These are phyloP conservation scores for Sesamia nonagrioides DNA, from an alignment of 1,140 invertebrate species.

Conservation along the genomic window DNA sequence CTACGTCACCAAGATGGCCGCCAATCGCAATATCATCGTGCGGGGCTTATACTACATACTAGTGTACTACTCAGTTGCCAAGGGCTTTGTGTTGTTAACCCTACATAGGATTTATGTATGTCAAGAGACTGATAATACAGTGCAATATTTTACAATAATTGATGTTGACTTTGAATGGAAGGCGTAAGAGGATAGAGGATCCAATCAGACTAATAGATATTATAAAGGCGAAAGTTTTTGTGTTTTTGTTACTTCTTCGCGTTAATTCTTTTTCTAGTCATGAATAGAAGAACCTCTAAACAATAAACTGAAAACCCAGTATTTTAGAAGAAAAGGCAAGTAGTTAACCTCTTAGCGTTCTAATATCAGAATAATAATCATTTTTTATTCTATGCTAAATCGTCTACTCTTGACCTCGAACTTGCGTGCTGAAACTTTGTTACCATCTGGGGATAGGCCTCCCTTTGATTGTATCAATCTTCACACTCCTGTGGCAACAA, in stretches of 20 bases:
- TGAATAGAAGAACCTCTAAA: neutral
- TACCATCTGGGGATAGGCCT: too few species aligned
- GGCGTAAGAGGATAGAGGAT: neutral
- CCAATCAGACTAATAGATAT: too few species aligned
- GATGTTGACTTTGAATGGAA: slow-evolving; percentile 9
- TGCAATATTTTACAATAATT: slow-evolving; percentile 31
- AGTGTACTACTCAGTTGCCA: slow-evolving; percentile 27
- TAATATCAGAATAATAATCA: neutral
- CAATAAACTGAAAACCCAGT: neutral
- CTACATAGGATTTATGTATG: slow-evolving; percentile 36
- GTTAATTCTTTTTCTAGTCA: too few species aligned
- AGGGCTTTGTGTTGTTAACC: slow-evolving; percentile 41
- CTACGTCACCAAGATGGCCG: too few species aligned
- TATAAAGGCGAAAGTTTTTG: too few species aligned
- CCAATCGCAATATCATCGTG: too few species aligned
- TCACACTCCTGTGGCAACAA: too few species aligned
- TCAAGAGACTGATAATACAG: slow-evolving; percentile 41
- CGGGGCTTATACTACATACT: slow-evolving; percentile 19
- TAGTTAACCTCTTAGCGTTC: neutral
- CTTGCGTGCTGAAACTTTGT: too few species aligned
- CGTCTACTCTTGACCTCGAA: too few species aligned
- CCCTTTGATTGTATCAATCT: too few species aligned
- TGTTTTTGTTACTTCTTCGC: too few species aligned
- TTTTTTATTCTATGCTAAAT: too few species aligned
- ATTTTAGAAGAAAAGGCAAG: neutral